A percentile compares a stretch with the other conserved stretches of the same genome.
Evolutionary conservation across 1,140 invertebrate genomes (phyloP).

Genomic region (Nephotettix cincticeps): DNA sequence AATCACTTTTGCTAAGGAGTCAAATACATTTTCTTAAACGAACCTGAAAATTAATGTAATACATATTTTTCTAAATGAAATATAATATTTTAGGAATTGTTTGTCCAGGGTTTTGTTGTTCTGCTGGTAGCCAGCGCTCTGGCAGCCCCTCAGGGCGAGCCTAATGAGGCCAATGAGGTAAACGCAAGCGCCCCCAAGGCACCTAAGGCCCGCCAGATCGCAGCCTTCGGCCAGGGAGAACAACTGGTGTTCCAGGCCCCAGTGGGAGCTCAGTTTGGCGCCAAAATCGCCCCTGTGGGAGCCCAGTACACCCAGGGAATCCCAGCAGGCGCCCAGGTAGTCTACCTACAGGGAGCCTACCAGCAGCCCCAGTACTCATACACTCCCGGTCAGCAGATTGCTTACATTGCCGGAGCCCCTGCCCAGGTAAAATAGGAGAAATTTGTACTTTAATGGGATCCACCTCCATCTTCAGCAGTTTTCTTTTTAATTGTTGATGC

Average conservation of each 20-base stretch:
- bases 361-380: constrained; percentile 42
- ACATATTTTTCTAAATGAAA: background rate
- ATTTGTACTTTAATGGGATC: no score
- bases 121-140: background rate
- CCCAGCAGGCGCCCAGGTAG: background rate
- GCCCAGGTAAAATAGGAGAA: background rate
- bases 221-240: background rate
- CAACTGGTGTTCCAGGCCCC: background rate
- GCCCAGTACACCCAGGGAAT: background rate
- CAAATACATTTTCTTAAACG: no score
- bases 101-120: background rate
- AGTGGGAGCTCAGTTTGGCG: background rate
- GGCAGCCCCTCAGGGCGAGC: background rate
- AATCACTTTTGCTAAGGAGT: no score
- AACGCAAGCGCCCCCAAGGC: background rate
- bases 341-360: constrained; percentile 28
- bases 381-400: background rate
- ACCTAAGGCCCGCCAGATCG: background rate
- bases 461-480: no score
- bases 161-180: background rate
- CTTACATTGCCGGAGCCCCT: background rate
- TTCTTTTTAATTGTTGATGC: no score
- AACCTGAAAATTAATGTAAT: background rate
- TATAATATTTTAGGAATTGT: background rate
- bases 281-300: background rate